These are phyloP conservation scores for Alectoris magna DNA, from an alignment of 2,797 vertebrate species.

Conservation along the genomic window DNA sequence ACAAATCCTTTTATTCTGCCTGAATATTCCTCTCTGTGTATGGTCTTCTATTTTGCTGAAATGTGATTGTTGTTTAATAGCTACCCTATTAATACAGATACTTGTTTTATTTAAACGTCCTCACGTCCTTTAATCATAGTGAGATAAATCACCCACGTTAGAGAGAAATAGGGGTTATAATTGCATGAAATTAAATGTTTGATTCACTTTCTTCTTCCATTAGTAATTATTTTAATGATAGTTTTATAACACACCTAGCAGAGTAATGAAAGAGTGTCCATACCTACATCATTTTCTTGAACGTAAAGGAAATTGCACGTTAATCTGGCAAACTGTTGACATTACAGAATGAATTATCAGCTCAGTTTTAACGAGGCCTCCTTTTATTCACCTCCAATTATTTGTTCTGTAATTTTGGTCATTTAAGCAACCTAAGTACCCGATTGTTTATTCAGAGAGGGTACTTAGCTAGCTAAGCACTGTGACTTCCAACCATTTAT, in stretches of 20 bases:
- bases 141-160: constrained; percentile 35
- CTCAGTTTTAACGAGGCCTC: constrained; percentile 9
- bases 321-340: constrained; percentile 47
- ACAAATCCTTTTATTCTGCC: neutral
- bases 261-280: neutral
- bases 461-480: neutral
- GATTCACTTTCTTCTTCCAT: constrained; percentile 33
- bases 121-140: neutral
- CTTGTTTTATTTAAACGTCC: neutral
- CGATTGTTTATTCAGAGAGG: neutral
- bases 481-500: neutral
- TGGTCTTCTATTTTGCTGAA: neutral
- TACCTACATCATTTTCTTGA: constrained; percentile 6
- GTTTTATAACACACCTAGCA: constrained; percentile 2
- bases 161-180: constrained; percentile 31
- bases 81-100: neutral
- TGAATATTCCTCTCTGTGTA: neutral
- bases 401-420: constrained; percentile 10
- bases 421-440: neutral
- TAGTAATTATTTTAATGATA: constrained; percentile 55
- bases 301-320: neutral
- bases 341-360: neutral
- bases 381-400: constrained; percentile 21
- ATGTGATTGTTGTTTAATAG: neutral
- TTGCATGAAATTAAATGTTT: constrained; percentile 46